phyloP scores from a whole-genome alignment of 2,888 invertebrate species.

The Aradus depressus region DNA sequence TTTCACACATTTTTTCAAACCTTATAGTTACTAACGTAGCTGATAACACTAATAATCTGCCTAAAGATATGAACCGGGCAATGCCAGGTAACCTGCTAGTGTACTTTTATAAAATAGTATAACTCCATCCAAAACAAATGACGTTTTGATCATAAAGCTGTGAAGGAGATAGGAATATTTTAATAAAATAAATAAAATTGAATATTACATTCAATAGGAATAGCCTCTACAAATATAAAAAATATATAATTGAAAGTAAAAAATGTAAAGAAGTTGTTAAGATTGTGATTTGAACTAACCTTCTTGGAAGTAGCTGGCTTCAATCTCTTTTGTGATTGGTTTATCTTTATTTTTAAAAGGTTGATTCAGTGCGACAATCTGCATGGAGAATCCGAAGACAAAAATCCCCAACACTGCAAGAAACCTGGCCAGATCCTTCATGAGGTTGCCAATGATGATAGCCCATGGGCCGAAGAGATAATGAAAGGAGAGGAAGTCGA shows the following conservation, averaged over 20 bases:
- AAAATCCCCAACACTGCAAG: constrained; percentile 95
- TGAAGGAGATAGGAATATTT: neutral
- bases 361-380: constrained; percentile 90
- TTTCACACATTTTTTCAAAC: no score
- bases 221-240: no score
- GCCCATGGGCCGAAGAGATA: constrained; percentile 99
- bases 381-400: constrained; percentile 97
- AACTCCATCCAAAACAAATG: no score
- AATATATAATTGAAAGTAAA: neutral
- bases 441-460: constrained; percentile 92
- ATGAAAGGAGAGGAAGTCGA: constrained; percentile 97
- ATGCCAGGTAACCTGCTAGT: no score
- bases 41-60: no score
- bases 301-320: constrained; percentile 11
- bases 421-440: constrained; percentile 91
- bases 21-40: no score
- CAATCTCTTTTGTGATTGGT: constrained; percentile 3
- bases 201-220: no score
- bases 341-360: constrained; percentile 62
- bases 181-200: neutral
- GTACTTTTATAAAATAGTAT: no score
- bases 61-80: no score
- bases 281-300: neutral
- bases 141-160: no score
- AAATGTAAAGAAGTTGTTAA: neutral